A percentile compares a stretch with the other conserved stretches of the same genome.
These are phyloP conservation scores for Acanthochromis polyacanthus DNA, from an alignment of 2,113 vertebrate species.

Conservation along the genomic window DNA sequence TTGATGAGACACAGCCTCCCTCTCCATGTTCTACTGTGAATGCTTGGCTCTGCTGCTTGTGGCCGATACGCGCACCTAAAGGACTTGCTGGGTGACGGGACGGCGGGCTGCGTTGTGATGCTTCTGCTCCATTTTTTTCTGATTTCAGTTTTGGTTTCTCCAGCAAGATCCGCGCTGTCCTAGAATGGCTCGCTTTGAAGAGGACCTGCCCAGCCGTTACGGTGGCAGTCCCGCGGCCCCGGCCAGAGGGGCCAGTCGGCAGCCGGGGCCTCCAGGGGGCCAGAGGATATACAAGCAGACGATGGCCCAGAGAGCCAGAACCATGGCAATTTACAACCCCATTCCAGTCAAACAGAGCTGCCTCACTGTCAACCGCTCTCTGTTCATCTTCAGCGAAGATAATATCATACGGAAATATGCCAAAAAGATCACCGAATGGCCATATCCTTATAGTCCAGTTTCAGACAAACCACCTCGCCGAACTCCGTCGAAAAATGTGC, in stretches of 20 bases:
- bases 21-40: slow-evolving; percentile 26
- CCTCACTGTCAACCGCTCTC: slow-evolving; percentile 96
- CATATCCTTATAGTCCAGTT: slow-evolving; percentile 90
- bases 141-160: slow-evolving; percentile 86
- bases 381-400: slow-evolving; percentile 99
- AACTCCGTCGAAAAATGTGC: slow-evolving; percentile 15
- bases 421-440: slow-evolving; percentile 99
- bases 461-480: background rate
- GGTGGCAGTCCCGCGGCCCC: slow-evolving; percentile 84
- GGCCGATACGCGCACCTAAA: slow-evolving; percentile 61
- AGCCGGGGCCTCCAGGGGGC: slow-evolving; percentile 88
- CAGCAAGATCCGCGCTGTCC: slow-evolving; percentile 80
- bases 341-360: slow-evolving; percentile 98
- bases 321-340: slow-evolving; percentile 99
- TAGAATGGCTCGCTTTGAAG: slow-evolving; percentile 96
- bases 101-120: slow-evolving; percentile 87
- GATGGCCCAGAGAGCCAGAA: slow-evolving; percentile 96
- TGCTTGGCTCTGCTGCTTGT: slow-evolving; percentile 55
- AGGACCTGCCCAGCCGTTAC: slow-evolving; percentile 91
- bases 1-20: slow-evolving; percentile 8
- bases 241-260: slow-evolving; percentile 87
- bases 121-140: slow-evolving; percentile 84
- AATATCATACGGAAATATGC: slow-evolving; percentile 98
- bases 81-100: slow-evolving; percentile 69
- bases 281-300: slow-evolving; percentile 94